phyloP scores from a whole-genome alignment of 2,888 invertebrate species.

The Sminthurides aquaticus region DNA sequence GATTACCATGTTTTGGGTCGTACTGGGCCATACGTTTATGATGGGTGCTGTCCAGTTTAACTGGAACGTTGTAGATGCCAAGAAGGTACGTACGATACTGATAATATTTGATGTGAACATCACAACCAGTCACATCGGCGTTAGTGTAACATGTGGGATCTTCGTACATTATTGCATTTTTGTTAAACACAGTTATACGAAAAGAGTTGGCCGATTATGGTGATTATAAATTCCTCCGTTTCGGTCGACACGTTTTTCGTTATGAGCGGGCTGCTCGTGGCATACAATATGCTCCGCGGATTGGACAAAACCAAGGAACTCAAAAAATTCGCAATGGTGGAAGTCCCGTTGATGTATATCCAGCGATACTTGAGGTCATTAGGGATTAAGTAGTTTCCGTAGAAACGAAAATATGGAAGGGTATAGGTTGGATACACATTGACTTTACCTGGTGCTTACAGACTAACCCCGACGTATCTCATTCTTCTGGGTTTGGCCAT shows the following conservation, averaged over 20 bases:
- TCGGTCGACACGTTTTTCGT: constrained; percentile 61
- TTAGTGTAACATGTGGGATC: neutral
- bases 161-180: neutral
- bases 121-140: too few species aligned
- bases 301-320: constrained; percentile 48
- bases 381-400: too few species aligned
- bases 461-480: constrained; percentile 37
- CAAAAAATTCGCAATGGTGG: constrained; percentile 49
- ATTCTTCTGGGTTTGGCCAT: constrained; percentile 5
- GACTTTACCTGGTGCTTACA: too few species aligned
- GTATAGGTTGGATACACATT: too few species aligned
- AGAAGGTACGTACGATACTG: neutral
- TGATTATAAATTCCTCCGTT: constrained; percentile 53
- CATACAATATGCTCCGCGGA: constrained; percentile 49
- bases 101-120: too few species aligned
- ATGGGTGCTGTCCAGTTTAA: neutral
- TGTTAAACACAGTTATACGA: too few species aligned
- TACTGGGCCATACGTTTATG: constrained; percentile 8
- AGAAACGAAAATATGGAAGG: too few species aligned
- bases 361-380: constrained; percentile 59
- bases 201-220: neutral
- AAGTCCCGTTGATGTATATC: constrained; percentile 49
- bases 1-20: constrained; percentile 15
- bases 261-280: constrained; percentile 56
- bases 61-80: neutral